A percentile compares a stretch with the other conserved stretches of the same genome.
Evolutionary conservation across 2,113 vertebrate genomes (phyloP).

Genomic region (Apistogramma diplotaenia): DNA sequence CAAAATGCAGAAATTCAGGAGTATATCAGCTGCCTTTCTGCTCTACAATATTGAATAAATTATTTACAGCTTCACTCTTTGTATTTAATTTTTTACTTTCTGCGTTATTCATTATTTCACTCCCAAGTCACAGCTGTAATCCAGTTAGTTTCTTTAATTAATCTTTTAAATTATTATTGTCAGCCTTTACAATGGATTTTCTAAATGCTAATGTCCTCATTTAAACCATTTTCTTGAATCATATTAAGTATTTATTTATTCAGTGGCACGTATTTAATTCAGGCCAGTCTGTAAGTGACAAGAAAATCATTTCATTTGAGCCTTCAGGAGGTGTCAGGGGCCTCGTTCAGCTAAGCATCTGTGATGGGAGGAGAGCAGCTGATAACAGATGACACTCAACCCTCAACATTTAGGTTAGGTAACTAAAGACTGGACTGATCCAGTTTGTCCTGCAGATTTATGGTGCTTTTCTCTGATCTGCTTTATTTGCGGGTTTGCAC

Average conservation of each 20-base stretch:
- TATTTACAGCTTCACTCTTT: not conserved
- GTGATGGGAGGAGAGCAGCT: conserved; percentile 6
- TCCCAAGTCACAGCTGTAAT: conserved; percentile 11
- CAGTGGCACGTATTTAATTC: conserved; percentile 23
- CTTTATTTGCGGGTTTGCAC: not conserved
- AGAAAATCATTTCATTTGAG: conserved; percentile 27
- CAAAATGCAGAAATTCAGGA: not conserved
- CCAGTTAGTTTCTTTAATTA: conserved; percentile 5
- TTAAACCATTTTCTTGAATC: conserved; percentile 14
- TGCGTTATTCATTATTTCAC: not conserved
- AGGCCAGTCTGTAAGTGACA: conserved; percentile 14
- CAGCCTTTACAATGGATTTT: not conserved
- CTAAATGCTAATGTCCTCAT: not conserved
- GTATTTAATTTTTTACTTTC: not conserved
- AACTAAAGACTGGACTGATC: not conserved
- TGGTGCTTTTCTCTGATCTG: not conserved
- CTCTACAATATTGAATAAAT: not conserved
- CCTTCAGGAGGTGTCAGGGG: conserved; percentile 18
- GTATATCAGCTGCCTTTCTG: not conserved
- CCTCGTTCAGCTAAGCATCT: conserved; percentile 28
- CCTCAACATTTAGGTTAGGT: conserved; percentile 23
- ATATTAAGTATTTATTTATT: conserved; percentile 34
- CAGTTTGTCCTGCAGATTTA: conserved; percentile 6
- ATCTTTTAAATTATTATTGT: conserved; percentile 4
- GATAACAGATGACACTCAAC: conserved; percentile 14